Evolutionary conservation across 1,140 invertebrate species (phyloP), one percentile per base, ranked within the genome.

Genomic region (Potamilus streckersoni): DNA sequence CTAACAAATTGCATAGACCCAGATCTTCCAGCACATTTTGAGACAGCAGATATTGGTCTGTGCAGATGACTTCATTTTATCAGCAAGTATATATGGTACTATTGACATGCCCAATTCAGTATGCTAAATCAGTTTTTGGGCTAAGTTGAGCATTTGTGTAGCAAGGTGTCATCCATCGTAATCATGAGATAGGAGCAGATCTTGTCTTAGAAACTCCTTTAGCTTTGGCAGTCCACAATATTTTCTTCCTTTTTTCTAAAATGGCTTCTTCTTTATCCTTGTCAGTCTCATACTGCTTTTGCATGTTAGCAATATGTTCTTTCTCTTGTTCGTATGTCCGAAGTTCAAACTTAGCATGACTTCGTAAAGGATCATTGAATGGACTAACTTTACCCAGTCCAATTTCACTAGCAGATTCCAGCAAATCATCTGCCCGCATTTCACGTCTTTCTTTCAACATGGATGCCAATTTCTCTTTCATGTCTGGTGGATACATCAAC

Each of bases 401-500:
- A 2, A 81, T 81, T n/a, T 83, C 82, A 78, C 80, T 83, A 14
- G 80, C 72, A 17, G 74, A 80, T 57, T 78, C 60, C 19, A 79
- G 14, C 16, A 73, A 71, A 19, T 80, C 77, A 56, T 84, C 77
- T 23, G 76, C 72, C 17, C 69, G 74, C 19, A 81, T 79, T 49
- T 81, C 76, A n/a, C 80, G 69, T 74, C 84, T 80, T 62, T 86
- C 79, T 69, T 83, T 70, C 49, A 83, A 80, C 23, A 85, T 70
- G 15, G 80, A 69, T 61, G 74, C 67, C 17, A 86, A 78, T 81
- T 85, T 86, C 14, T 86, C 82, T 67, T 83, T 83, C 71, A 88
- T 79, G 23, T 86, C 80, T 60, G 81, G 78, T 57, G 87, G 82
- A 61, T 88, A 89, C 87, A 89, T 89, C 66, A 87, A 75, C 86